A percentile compares a stretch with the other conserved stretches of the same genome.
phyloP scores from a whole-genome alignment of 2,113 vertebrate species.

The Pachypanchax playfairii region DNA sequence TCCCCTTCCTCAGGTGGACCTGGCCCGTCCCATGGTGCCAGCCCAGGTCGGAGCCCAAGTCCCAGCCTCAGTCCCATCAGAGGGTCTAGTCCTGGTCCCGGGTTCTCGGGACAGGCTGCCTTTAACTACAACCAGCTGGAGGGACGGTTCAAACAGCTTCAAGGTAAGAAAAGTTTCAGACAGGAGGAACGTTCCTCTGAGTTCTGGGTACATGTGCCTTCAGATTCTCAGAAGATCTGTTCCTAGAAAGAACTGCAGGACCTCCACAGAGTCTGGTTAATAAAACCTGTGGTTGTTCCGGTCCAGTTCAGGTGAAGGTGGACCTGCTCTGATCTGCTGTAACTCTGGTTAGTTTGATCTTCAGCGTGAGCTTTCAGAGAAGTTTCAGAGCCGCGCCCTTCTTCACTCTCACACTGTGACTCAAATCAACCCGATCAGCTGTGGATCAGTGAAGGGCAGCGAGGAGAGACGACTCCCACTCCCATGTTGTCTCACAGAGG shows the following conservation, averaged over 20 bases:
- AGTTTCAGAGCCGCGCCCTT: constrained; percentile 23
- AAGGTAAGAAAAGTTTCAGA: constrained; percentile 82
- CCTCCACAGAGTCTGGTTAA: too few relatives aligned
- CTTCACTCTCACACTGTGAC: not conserved
- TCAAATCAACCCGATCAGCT: not conserved
- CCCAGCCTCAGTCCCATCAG: constrained; percentile 46
- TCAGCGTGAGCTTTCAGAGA: not conserved
- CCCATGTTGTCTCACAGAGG: too few relatives aligned
- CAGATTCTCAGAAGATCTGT: not conserved
- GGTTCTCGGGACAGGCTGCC: constrained; percentile 84
- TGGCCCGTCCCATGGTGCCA: constrained; percentile 26
- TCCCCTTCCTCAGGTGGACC: constrained; percentile 45
- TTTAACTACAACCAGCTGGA: constrained; percentile 97
- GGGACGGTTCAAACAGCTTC: constrained; percentile 93
- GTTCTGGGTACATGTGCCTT: not conserved
- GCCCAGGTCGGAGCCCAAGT: constrained; percentile 36
- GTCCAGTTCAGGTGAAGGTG: too few relatives aligned
- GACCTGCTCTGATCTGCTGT: too few relatives aligned
- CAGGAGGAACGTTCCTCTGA: not conserved
- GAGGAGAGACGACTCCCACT: not conserved
- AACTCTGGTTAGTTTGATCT: not conserved
- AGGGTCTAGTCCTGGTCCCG: constrained; percentile 69
- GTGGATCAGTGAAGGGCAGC: not conserved
- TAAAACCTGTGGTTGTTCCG: too few relatives aligned
- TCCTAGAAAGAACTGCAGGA: not conserved